A percentile compares a stretch with the other conserved stretches of the same genome.
phyloP scores from a whole-genome alignment of 2,797 vertebrate genomes.

The Avahi laniger region DNA sequence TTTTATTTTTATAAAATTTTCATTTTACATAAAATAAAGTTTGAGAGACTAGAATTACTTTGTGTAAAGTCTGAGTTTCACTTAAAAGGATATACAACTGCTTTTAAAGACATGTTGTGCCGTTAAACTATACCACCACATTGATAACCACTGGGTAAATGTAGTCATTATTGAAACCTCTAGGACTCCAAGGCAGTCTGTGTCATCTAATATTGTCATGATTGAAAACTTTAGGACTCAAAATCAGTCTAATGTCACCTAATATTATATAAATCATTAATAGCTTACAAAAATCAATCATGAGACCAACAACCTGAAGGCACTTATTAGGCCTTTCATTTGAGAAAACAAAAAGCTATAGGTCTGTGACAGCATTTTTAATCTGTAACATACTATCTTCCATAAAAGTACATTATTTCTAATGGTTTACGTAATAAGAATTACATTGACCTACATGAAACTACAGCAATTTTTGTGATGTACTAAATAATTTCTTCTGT shows the following conservation, averaged over 20 bases:
- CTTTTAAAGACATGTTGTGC: not conserved
- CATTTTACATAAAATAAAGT: constrained; percentile 13
- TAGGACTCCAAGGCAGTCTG: not conserved
- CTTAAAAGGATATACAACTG: not conserved
- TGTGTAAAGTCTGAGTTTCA: not conserved
- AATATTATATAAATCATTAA: not conserved
- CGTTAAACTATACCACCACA: not conserved
- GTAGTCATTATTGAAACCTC: not conserved
- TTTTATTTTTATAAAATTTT: not conserved
- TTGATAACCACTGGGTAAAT: constrained; percentile 12
- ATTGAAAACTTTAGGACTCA: constrained; percentile 17
- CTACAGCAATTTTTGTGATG: not conserved
- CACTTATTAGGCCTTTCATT: not conserved
- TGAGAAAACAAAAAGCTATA: not conserved
- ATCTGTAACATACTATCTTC: not conserved
- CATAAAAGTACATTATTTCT: not conserved
- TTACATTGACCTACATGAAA: not conserved
- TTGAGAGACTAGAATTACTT: not conserved
- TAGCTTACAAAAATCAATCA: constrained; percentile 29
- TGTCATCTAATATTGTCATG: not conserved
- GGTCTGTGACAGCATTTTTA: not conserved
- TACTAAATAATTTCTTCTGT: not conserved
- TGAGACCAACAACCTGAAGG: not conserved
- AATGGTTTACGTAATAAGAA: not conserved
- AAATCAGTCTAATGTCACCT: not conserved